A percentile compares a stretch with the other conserved stretches of the same genome.
These are phyloP conservation scores for Sceloporus undulatus DNA, from an alignment of 2,113 vertebrate species.

Conservation along the genomic window DNA sequence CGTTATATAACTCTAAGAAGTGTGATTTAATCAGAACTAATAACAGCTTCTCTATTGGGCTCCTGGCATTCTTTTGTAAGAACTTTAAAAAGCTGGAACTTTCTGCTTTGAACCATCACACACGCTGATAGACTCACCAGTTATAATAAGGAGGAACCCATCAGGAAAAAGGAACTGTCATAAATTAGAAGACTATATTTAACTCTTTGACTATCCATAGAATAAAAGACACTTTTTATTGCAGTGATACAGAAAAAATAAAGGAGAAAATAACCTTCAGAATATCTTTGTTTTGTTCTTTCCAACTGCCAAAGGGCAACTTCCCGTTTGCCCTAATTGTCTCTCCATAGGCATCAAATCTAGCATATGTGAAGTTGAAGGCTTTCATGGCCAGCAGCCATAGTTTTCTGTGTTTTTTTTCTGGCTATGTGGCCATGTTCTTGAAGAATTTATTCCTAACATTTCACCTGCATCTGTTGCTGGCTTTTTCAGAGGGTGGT, in stretches of 20 bases:
- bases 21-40: constrained; percentile 56
- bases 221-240: not conserved
- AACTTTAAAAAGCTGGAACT: not conserved
- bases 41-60: constrained; percentile 41
- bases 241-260: not conserved
- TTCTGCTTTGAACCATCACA: constrained; percentile 41
- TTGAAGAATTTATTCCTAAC: too few relatives aligned
- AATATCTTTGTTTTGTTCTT: not conserved
- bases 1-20: constrained; percentile 42
- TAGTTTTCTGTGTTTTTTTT: too few relatives aligned
- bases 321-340: not conserved
- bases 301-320: not conserved
- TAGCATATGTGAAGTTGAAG: too few relatives aligned
- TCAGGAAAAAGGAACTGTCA: not conserved
- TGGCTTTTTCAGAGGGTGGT: too few relatives aligned
- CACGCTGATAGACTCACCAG: not conserved
- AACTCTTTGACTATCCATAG: constrained; percentile 19
- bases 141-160: constrained; percentile 13
- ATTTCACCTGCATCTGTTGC: too few relatives aligned
- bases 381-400: too few relatives aligned
- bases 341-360: too few relatives aligned
- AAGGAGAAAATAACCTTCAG: not conserved
- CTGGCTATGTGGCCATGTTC: too few relatives aligned
- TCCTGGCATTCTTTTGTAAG: not conserved
- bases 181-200: constrained; percentile 33